Evolutionary conservation across 2,797 vertebrate genomes (phyloP), one percentile per base, ranked within the genome.

Genomic region (Sebastes trivittatus): DNA sequence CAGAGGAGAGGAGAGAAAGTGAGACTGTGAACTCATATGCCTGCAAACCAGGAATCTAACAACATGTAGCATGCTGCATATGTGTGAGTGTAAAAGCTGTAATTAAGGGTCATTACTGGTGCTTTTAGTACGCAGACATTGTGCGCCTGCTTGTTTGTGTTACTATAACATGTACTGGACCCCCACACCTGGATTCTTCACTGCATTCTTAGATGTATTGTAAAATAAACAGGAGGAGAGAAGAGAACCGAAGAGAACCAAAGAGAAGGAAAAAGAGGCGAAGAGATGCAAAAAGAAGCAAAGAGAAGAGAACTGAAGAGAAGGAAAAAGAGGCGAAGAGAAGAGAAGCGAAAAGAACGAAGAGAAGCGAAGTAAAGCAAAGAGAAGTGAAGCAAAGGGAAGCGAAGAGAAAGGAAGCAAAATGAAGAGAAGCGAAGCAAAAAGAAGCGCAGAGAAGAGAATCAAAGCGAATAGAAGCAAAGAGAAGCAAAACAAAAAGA

Each of bases 41-140:
- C 14, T 69, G 62, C 59, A 78, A 83, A 80, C 14, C 75, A 80
- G 46, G 72, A 75, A 70, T 76, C 46, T 61, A 16, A 73, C 68
- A 64, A 66, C 72, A 72, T 42, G 42, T 22, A 55, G 25, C 60
- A 61, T 18, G 55, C 42, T 83, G 67, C 59, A 46, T 69, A 29
- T 62, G 56, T 36, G 23, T 16, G 55, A 49, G 67, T 55, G 9
- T 64, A 60, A 78, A 75, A 77, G 77, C 82, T 88, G 69, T 86
- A 83, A 89, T 90, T 85, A 91, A 11, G 42, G 56, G 13, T 68
- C 55, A 86, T 88, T 87, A 86, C 74, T 88, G 72, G 34, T 32
- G 75, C 67, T 69, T 74, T 73, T 75, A 62, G 25, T 36, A 59
- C 72, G 36, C 67, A 66, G 75, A 78, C 58, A 63, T 55, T 25